Percentiles rank a stretch among this genome's conserved stretches.
These are phyloP conservation scores for Salminus brasiliensis DNA, from an alignment of 2,113 vertebrate species.

Conservation along the genomic window DNA sequence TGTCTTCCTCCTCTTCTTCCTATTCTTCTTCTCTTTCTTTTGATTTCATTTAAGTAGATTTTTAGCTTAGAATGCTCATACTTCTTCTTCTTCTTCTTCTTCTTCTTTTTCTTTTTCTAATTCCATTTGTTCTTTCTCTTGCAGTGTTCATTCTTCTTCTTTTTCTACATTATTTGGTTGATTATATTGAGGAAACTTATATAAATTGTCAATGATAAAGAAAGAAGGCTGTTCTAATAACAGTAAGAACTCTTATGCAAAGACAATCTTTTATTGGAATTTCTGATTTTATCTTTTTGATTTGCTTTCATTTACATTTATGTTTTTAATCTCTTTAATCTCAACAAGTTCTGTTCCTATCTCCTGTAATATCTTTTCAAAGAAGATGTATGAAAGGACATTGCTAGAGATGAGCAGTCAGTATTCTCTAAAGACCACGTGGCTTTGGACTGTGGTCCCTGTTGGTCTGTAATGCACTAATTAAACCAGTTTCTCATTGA, in stretches of 20 bases:
- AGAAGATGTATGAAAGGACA: slow-evolving; percentile 39
- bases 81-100: not conserved
- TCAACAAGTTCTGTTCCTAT: not conserved
- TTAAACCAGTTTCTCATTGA: slow-evolving; percentile 33
- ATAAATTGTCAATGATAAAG: not conserved
- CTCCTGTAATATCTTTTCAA: slow-evolving; percentile 36
- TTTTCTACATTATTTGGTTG: not conserved
- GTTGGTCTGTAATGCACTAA: slow-evolving; percentile 13
- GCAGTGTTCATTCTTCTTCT: not conserved
- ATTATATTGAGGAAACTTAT: not conserved
- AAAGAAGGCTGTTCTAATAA: not conserved
- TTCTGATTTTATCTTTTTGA: slow-evolving; percentile 29
- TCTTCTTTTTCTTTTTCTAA: not conserved
- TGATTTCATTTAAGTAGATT: too few species aligned
- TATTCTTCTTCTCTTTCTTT: not conserved
- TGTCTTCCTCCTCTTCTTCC: not conserved
- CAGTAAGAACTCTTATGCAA: not conserved
- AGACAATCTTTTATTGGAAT: not conserved
- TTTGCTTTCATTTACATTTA: slow-evolving; percentile 12
- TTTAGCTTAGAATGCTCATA: too few species aligned
- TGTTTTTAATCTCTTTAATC: slow-evolving; percentile 40
- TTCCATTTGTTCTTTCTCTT: not conserved
- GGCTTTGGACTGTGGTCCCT: slow-evolving; percentile 28
- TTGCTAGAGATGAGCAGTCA: slow-evolving; percentile 10
- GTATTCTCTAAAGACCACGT: slow-evolving; percentile 30